Percentiles rank a stretch among this genome's conserved stretches.
phyloP scores from a whole-genome alignment of 2,888 invertebrate species.

The Philaethria dido region DNA sequence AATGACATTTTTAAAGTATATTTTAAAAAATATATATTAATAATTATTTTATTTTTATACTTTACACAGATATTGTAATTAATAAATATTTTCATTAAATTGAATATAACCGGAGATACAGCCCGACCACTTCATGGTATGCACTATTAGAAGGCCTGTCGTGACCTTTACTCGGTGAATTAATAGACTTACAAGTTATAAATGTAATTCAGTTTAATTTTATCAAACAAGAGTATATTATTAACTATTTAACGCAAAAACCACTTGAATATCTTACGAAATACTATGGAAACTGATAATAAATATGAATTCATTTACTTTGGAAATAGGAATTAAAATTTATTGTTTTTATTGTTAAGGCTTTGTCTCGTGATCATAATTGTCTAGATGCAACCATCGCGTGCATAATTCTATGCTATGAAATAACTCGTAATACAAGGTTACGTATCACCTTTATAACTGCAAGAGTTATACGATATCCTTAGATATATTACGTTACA shows the following conservation, averaged over 20 bases:
- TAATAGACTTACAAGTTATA: constrained; percentile 2
- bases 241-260: background rate
- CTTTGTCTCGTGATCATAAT: constrained; percentile 36
- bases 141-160: constrained; percentile 17
- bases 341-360: constrained; percentile 3
- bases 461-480: constrained; percentile 38
- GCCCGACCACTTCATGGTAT: constrained; percentile 9
- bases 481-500: constrained; percentile 33
- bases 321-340: background rate
- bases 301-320: background rate
- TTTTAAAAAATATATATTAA: background rate
- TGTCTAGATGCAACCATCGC: constrained; percentile 36
- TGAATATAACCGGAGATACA: constrained; percentile 12
- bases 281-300: background rate
- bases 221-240: background rate
- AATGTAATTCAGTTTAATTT: background rate
- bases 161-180: background rate
- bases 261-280: background rate
- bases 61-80: background rate
- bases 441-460: constrained; percentile 39
- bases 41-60: background rate
- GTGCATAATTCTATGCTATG: constrained; percentile 34
- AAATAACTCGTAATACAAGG: constrained; percentile 43
- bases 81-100: background rate
- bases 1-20: background rate